Evolutionary conservation across 2,797 vertebrate species (phyloP).

Genomic region (Aphelocoma californica): DNA sequence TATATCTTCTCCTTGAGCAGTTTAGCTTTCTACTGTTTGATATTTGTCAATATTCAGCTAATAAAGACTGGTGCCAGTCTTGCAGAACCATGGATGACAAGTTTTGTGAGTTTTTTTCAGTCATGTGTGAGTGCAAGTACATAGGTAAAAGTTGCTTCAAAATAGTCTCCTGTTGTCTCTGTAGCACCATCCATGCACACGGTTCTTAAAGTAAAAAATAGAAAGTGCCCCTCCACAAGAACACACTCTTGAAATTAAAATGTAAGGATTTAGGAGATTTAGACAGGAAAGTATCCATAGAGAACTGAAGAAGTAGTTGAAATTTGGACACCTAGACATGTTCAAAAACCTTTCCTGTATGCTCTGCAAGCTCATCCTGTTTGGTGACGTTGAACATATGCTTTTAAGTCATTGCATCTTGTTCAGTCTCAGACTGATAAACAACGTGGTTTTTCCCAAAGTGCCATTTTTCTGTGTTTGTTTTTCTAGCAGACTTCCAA

Average conservation of each 20-base stretch:
- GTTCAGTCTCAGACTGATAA: constrained; percentile 14
- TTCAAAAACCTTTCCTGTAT: neutral
- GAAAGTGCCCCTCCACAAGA: neutral
- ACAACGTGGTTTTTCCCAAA: neutral
- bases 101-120: neutral
- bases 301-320: neutral
- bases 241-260: neutral
- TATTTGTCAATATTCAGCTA: neutral
- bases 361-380: neutral
- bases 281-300: neutral
- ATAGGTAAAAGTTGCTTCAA: neutral
- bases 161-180: neutral
- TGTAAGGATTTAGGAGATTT: neutral
- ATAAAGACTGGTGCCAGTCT: neutral
- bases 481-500: constrained; percentile 27
- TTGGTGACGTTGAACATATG: neutral
- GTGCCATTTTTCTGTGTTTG: constrained; percentile 12
- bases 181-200: neutral
- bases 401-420: constrained; percentile 9
- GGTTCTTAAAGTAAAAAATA: neutral
- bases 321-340: neutral
- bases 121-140: neutral
- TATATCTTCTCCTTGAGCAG: neutral
- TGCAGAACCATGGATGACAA: neutral
- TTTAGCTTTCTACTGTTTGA: neutral